A percentile compares a stretch with the other conserved stretches of the same genome.
These are phyloP conservation scores for Arge pagana DNA, from an alignment of 2,888 invertebrate species.

Conservation along the genomic window DNA sequence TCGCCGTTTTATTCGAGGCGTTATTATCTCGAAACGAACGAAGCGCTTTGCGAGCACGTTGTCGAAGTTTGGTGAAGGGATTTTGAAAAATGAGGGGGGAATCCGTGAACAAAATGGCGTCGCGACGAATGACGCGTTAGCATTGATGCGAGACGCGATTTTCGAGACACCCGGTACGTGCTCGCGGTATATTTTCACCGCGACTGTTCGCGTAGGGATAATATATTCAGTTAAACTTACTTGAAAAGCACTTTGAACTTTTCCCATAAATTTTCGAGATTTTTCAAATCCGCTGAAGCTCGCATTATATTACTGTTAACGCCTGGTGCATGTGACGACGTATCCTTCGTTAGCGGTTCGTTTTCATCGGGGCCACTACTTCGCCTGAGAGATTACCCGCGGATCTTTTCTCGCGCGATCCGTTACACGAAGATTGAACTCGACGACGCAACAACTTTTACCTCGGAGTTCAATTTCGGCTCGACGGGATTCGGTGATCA, in stretches of 20 bases:
- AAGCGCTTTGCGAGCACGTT: too few relatives aligned
- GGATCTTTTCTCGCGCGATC: too few relatives aligned
- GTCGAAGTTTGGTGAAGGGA: background rate
- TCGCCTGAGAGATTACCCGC: too few relatives aligned
- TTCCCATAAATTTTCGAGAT: constrained; percentile 40
- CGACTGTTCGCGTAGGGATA: constrained; percentile 24
- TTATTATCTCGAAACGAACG: too few relatives aligned
- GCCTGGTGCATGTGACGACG: constrained; percentile 1
- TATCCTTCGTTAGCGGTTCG: constrained; percentile 14
- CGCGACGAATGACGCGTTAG: background rate
- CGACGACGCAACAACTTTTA: too few relatives aligned
- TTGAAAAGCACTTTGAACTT: constrained; percentile 44
- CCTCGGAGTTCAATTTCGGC: too few relatives aligned
- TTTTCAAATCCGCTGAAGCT: constrained; percentile 26
- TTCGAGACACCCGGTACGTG: background rate
- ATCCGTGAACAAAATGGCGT: constrained; percentile 9
- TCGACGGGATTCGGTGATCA: too few relatives aligned
- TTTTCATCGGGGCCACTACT: too few relatives aligned
- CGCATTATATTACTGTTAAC: constrained; percentile 29
- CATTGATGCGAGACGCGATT: background rate
- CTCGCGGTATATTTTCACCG: constrained; percentile 1
- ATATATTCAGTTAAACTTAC: constrained; percentile 44
- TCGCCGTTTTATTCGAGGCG: too few relatives aligned
- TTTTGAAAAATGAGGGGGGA: background rate
- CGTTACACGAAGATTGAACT: too few relatives aligned